These are phyloP conservation scores for Tadarida brasiliensis DNA, from an alignment of 2,797 vertebrate species.

Conservation along the genomic window DNA sequence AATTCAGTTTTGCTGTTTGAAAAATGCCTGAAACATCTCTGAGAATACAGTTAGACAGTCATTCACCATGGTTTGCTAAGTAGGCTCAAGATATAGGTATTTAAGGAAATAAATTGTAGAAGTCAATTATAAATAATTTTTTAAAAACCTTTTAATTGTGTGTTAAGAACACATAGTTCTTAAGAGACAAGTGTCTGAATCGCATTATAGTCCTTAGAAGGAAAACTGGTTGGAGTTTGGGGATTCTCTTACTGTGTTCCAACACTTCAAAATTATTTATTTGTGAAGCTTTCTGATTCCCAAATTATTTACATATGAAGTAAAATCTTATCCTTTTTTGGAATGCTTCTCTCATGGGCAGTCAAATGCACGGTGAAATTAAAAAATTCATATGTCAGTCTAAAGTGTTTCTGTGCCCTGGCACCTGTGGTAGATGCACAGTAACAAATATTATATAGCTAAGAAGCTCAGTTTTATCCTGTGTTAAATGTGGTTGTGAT, in stretches of 20 bases:
- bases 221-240: constrained; percentile 43
- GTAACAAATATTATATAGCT: not conserved
- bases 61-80: not conserved
- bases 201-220: not conserved
- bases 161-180: constrained; percentile 9
- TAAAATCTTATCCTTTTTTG: not conserved
- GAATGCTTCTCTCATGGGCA: not conserved
- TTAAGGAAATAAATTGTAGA: constrained; percentile 27
- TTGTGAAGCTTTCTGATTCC: not conserved
- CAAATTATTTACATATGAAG: constrained; percentile 14
- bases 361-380: not conserved
- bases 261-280: not conserved
- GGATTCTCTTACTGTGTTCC: not conserved
- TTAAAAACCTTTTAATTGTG: not conserved
- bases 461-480: not conserved
- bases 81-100: not conserved
- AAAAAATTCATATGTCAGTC: not conserved
- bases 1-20: constrained; percentile 1
- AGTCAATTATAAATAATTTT: constrained; percentile 3
- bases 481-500: not conserved
- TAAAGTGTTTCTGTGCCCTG: not conserved
- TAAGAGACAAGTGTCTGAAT: not conserved
- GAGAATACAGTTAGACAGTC: not conserved
- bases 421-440: not conserved
- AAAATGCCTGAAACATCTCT: not conserved